Conservation (phyloP, 2,888 invertebrate species). For the Tachina fera region DNA sequence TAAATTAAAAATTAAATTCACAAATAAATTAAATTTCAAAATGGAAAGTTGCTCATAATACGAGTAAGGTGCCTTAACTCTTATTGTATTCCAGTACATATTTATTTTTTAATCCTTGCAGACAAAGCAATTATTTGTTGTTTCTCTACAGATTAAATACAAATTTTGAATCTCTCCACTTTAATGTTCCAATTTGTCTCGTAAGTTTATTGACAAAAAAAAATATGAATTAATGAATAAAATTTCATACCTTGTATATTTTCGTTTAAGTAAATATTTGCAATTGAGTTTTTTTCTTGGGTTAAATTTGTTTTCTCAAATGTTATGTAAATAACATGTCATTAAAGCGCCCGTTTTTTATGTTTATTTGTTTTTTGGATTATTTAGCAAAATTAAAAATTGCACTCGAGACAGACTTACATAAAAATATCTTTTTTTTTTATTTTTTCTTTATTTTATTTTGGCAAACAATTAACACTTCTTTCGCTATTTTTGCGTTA, state of each 20-base stretch:
- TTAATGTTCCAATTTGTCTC: not conserved
- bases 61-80: too few relatives aligned
- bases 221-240: not conserved
- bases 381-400: slow-evolving; percentile 64
- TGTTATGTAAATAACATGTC: slow-evolving; percentile 63
- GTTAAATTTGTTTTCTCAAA: slow-evolving; percentile 36
- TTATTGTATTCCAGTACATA: too few relatives aligned
- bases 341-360: slow-evolving; percentile 57
- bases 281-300: slow-evolving; percentile 6
- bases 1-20: too few relatives aligned
- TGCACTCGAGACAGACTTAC: slow-evolving; percentile 57
- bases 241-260: not conserved
- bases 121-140: too few relatives aligned
- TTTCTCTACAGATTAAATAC: too few relatives aligned
- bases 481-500: slow-evolving; percentile 39
- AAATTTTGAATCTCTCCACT: too few relatives aligned
- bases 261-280: slow-evolving; percentile 7
- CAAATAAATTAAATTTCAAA: too few relatives aligned
- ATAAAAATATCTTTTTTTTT: slow-evolving; percentile 26
- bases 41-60: too few relatives aligned
- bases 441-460: slow-evolving; percentile 39
- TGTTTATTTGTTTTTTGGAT: slow-evolving; percentile 36
- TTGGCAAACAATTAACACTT: slow-evolving; percentile 71
- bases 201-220: not conserved
- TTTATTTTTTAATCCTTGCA: too few relatives aligned